Evolutionary conservation across 1,140 invertebrate genomes (phyloP), one percentile per base, ranked within the genome.

Genomic region (Leptopilina clavipes): DNA sequence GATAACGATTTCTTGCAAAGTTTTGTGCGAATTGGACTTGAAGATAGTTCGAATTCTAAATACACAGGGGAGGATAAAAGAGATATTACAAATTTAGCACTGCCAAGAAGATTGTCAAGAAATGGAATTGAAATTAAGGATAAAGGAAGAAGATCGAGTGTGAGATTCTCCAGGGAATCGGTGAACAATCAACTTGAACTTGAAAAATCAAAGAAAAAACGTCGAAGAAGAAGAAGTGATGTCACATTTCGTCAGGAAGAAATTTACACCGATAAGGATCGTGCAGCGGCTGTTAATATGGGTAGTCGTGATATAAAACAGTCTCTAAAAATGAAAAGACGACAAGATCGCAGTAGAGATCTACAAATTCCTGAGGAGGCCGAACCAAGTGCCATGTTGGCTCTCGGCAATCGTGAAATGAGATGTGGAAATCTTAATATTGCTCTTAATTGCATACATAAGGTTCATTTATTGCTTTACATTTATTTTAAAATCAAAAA

Each of bases 261-360:
- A 84, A 88, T 95, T 12, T 97, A 97, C 85, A 97, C 96, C 10
- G 96, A 97, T 86, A 97, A 97, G 84, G 96, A 97, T 86, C 89
- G 96, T 10, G 96, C 96, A 0, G 96, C 96, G 0, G 96, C 96
- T 1, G 96, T 97, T 6, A 95, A 96, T 81, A 93, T 97, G 92
- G 95, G 95, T 0, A 94, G 91, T 76, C 91, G 93, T 65, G 96
- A 97, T 85, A 97, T 97, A 44, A 97, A 97, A 83, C 94, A 95
- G 76, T 96, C 95, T 22, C 89, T 97, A 71, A 95, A 93, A 84
- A 92, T 95, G 76, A 97, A 97, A 83, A 92, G 94, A 73, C 93
- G 94, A 73, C 93, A 95, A 76, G 96, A 97, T 84, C 92, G 95
- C 18, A 95, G 93, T 76, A 93, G 92, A 76, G 93, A 93, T 0